Base-by-base conservation (phyloP, 2,113 vertebrate species). In the Meleagris gallopavo region DNA sequence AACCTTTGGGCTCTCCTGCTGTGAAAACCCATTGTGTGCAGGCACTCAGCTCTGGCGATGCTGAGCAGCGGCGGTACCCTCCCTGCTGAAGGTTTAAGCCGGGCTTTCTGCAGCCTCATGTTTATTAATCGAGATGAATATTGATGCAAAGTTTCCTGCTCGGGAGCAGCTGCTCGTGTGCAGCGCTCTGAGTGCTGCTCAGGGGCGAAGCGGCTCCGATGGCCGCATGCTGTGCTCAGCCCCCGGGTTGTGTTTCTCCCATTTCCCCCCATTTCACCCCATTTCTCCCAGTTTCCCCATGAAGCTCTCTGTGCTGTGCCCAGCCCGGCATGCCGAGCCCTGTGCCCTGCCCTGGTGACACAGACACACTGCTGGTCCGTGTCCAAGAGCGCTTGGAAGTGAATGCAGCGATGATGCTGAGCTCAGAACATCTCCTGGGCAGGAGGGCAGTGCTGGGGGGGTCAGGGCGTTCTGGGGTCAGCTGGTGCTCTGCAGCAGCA, bases 51-150 rank as follows among this genome's bases (percentile, higher is more conserved):
- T 78, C 45, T 66, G 7, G 73, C 64, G 11, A 10, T 66, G 22
- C 66, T 18, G 62, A 81, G 86, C 88, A 57, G 92, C 77, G 9
- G 29, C 62, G 88, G 77, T 73, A 41, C 30, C 65, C 61, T 65
- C 93, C 90, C 83, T 11, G 45, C 66, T 10, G 84, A 43, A n/a
- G 67, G 87, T 93, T 76, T 50, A 80, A 88, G 93, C 89, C 71
- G n/a, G 88, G 65, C 89, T 91, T 45, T 95, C 95, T 80, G 94
- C 94, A 89, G 91, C 88, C 91, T 97, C 96, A 95, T 97, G 95
- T 96, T 89, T 97, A 97, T 97, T 97, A 97, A 98, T 97, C 13
- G 40, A 73, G 46, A 97, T 97, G 97, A 97, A 98, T 98, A 98
- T 97, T 98, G 86, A 98, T 97, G 92, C 80, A 34, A 74, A 81